Evolutionary conservation across 2,113 vertebrate genomes (phyloP), one percentile per base, ranked within the genome.

Genomic region (Narcine bancroftii): DNA sequence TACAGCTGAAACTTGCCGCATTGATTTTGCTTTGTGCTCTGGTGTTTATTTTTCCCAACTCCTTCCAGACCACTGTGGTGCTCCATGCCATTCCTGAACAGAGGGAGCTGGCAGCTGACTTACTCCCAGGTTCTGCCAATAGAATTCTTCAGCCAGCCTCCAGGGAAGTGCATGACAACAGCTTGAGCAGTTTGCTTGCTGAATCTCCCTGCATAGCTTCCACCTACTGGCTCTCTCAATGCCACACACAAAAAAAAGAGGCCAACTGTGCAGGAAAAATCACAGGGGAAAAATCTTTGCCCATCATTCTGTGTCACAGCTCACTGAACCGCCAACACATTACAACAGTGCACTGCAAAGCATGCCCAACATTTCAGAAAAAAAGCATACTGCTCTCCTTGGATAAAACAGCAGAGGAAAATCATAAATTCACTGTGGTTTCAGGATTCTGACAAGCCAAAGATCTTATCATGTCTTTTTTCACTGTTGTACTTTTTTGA

Each of bases 41-140:
- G 13, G 29, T 85, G 50, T 85, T 85, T 60, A 85, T 36, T 85
- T 85, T 60, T 85, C 81, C 53, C 53, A 60, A 29, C 77, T 81
- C 45, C 45, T 81, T 81, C 26, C 26, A 81, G 77, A 26, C 81
- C 53, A n/a, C 26, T 6, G 29, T 56, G 79, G 50, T 83, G 50
- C 29, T 83, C 50, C 26, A 3, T 83, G 79, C 79, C 79, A 56
- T 36, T 60, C 81, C 53, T 15, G 56, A 85, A 36, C 81, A 19
- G 15, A 60, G 72, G 39, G 33, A 60, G 53, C 81, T 85, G 53
- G 81, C 81, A 60, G 81, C 81, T 85, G 47, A 83, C 76, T 24
- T 26, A 83, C 50, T 17, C 33, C 53, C 13, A 42, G 33, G 29
- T 87, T 56, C 53, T 87, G 33, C 81, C 81, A 60, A 36, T 60